Evolutionary conservation across 2,888 invertebrate species (phyloP).

Genomic region (Calliopum simillimum): DNA sequence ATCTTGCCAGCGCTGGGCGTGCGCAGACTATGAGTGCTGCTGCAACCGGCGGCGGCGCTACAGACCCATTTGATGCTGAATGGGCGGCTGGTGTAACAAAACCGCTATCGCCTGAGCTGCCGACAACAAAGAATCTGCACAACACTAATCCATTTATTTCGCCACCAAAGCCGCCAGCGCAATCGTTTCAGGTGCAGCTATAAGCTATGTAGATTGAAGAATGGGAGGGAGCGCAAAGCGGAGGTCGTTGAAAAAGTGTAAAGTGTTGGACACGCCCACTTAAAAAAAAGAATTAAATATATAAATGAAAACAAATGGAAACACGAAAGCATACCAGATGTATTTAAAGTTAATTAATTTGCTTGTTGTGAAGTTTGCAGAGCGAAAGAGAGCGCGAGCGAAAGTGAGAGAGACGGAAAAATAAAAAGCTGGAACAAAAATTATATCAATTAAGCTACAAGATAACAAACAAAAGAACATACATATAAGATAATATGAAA

Average conservation of each 20-base stretch:
- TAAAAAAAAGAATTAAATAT: constrained; percentile 57
- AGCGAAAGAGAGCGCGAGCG: neutral
- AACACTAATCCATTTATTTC: constrained; percentile 68
- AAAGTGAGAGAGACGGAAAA: constrained; percentile 7
- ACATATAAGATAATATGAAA: no score
- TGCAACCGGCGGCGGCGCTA: constrained; percentile 48
- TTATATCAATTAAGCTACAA: constrained; percentile 11
- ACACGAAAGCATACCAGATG: neutral
- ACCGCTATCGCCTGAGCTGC: constrained; percentile 69
- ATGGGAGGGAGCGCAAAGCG: constrained; percentile 29
- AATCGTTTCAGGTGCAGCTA: constrained; percentile 68
- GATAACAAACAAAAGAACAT: constrained; percentile 1
- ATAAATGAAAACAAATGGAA: constrained; percentile 43
- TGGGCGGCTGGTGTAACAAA: constrained; percentile 74
- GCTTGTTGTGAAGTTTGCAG: neutral
- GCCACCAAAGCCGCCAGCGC: constrained; percentile 67
- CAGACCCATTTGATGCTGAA: constrained; percentile 85
- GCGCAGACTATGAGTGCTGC: constrained; percentile 72
- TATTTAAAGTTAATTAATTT: no score
- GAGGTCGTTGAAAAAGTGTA: neutral
- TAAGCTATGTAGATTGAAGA: constrained; percentile 48
- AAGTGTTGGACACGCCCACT: constrained; percentile 54
- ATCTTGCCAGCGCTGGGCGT: constrained; percentile 70
- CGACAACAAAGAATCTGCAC: constrained; percentile 54
- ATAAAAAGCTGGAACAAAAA: constrained; percentile 1